These are phyloP conservation scores for Drosophila teissieri DNA, from an alignment of 1,140 invertebrate genomes.

Conservation along the genomic window DNA sequence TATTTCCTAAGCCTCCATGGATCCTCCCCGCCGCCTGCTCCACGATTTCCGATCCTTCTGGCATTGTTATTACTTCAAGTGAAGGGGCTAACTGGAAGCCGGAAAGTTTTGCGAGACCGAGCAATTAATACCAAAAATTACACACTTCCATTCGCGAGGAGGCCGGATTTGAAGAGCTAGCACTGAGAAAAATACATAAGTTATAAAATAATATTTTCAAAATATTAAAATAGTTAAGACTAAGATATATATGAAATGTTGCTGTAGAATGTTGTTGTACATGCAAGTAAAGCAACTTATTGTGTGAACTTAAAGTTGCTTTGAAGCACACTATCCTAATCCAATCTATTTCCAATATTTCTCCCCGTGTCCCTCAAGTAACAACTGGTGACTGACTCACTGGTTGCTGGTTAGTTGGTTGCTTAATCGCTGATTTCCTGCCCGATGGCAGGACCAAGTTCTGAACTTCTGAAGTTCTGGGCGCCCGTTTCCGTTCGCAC, in stretches of 20 bases:
- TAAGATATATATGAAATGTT: no score
- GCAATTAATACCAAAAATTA: constrained; percentile 82
- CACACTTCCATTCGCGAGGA: constrained; percentile 57
- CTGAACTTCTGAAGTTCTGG: constrained; percentile 74
- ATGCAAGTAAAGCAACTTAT: no score
- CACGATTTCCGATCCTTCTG: constrained; percentile 10
- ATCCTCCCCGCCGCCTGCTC: not conserved
- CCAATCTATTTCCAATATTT: not conserved
- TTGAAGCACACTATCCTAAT: not conserved
- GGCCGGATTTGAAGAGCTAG: constrained; percentile 46
- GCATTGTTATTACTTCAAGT: constrained; percentile 58
- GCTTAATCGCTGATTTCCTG: constrained; percentile 81
- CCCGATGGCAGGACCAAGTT: constrained; percentile 69
- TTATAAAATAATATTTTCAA: not conserved
- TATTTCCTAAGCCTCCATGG: constrained; percentile 61
- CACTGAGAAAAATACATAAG: constrained; percentile 1
- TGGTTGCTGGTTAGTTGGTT: constrained; percentile 65
- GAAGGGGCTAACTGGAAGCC: constrained; percentile 59
- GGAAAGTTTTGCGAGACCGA: constrained; percentile 59
- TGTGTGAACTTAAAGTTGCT: not conserved
- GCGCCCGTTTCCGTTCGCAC: constrained; percentile 73
- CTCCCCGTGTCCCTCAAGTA: not conserved
- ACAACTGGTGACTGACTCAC: constrained; percentile 33
- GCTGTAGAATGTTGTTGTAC: no score
- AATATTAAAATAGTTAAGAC: not conserved